Percentiles rank a stretch among this genome's conserved stretches.
phyloP scores from a whole-genome alignment of 2,888 invertebrate genomes.

The Fragum sueziense region DNA sequence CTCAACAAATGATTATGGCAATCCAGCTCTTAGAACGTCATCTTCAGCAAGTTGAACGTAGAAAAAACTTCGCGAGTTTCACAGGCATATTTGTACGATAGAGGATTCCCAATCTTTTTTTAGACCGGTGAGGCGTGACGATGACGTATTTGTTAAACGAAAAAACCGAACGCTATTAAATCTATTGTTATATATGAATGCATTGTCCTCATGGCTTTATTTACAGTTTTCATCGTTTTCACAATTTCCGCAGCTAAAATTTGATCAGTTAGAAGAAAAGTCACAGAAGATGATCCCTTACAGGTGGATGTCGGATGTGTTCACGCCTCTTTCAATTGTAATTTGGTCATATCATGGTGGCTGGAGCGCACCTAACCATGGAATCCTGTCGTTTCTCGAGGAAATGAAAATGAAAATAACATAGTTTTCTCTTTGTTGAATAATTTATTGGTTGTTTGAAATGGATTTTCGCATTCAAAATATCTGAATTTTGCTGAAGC shows the following conservation, averaged over 20 bases:
- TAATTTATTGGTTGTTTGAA: no score
- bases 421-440: neutral
- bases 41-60: no score
- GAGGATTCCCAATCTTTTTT: no score
- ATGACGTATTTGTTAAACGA: no score
- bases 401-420: neutral
- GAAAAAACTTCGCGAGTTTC: no score
- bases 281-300: neutral
- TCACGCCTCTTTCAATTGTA: neutral
- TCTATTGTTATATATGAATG: neutral
- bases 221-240: no score
- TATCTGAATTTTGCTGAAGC: no score
- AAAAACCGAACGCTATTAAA: neutral
- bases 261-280: neutral
- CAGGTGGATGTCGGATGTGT: neutral
- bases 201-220: neutral
- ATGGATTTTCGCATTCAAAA: no score
- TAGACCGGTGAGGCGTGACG: no score
- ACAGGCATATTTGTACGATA: no score
- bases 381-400: neutral
- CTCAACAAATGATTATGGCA: no score
- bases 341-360: neutral
- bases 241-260: neutral
- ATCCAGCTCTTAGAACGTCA: no score
- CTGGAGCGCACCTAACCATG: neutral